Evolutionary conservation across 2,797 vertebrate genomes (phyloP), one percentile per base, ranked within the genome.

Genomic region (Botia kubotai): DNA sequence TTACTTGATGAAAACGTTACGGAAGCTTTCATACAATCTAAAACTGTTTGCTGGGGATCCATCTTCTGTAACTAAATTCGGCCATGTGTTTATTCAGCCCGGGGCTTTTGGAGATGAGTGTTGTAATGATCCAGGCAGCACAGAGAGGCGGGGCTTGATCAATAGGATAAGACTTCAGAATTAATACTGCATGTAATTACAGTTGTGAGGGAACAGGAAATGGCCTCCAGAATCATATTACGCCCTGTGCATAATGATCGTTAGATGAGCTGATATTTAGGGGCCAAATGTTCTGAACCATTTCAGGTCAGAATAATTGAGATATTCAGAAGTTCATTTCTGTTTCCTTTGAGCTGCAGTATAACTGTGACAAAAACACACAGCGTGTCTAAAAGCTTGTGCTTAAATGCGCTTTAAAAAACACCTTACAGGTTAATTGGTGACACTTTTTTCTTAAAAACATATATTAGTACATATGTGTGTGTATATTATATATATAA

Each of bases 101-200:
- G 17, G 23, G 46, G 66, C 14, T 58, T 53, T 50, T 39, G 29
- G 39, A n/a, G 29, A 46, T 50, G 26, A 68, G 36, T 8, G 21
- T 13, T 72, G 55, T 17, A 48, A 2, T 11, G 21, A 69, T 62
- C 14, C 46, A 60, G 60, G 58, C 57, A 19, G 8, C 46, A 50
- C 29, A 36, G 16, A 79, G 50, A 72, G 2, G 5, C 33, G 39
- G 14, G 53, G 19, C 50, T 36, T 68, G 52, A 77, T 72, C 69
- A 53, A 71, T 72, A 63, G 13, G 8, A 60, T 48, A 68, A 12
- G 72, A 33, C 19, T 19, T 53, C 4, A n/a, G 16, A 68, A 69
- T 62, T 74, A 78, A 77, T 63, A 78, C 43, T 68, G 70, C 62
- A 74, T 78, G 70, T 62, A 43, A 74, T 74, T 57, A 52, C 17